Base-by-base conservation (phyloP, 2,113 vertebrate genomes). In the Paramisgurnus dabryanus region DNA sequence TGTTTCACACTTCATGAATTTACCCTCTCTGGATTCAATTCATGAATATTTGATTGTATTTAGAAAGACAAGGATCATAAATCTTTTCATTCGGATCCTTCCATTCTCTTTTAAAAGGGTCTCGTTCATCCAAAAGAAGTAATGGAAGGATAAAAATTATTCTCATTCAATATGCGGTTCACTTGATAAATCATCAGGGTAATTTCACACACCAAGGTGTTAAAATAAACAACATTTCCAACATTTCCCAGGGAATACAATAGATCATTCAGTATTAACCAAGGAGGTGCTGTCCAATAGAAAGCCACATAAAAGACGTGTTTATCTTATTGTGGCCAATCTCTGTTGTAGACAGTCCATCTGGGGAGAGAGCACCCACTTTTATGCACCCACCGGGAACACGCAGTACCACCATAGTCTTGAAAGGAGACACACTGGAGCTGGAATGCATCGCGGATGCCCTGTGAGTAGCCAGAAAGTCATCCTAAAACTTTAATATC, bases 381-480 rank as follows among this genome's bases (percentile, higher is more conserved):
- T 95, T 98, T 90, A 91, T 97, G 89, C 89, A 90, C 64, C 97
- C 97, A 80, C 79, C 88, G 47, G 96, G 95, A 15, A 70, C 86
- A 61, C 88, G 89, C 88, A 98, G 96, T 91, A 94, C 87, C 87
- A 92, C 95, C 87, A 95, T 94, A 82, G 96, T 96, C 68, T 90
- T 99, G 83, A 93, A 93, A 90, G 96, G 96, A 87, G 93, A 96
- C 72, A 92, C 93, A 39, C 93, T 99, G 80, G 90, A 95, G 63
- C 88, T 99, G 79, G 96, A 98, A 70, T 99, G 97, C 90, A 95
- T 99, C 0, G 96, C 97, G 34, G 96, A 97, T 82, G 96, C 96
- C 88, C 87, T 99, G 97, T 99, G 89, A 96, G 97, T 95, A 84
- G 80, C 40, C 18, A 45, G 66, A 70, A 82, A 40, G 50, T 57